Evolutionary conservation across 2,113 vertebrate species (phyloP), one percentile per base, ranked within the genome.

Genomic region (Glaucidium brasilianum): DNA sequence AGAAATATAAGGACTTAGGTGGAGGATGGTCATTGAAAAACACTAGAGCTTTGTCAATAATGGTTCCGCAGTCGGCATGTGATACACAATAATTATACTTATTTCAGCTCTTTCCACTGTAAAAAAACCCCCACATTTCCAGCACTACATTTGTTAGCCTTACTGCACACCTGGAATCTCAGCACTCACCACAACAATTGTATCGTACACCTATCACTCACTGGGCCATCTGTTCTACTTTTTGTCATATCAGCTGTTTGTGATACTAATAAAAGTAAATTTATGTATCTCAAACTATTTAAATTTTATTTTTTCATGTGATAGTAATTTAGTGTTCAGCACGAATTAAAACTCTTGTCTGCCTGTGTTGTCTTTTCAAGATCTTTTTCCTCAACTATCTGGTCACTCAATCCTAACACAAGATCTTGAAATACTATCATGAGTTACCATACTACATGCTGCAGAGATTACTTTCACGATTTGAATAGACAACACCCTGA

Each of bases 191-290:
- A 59, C 35, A 55, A 80, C 30, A 85, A 47, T 12, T 68, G 35
- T 50, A 29, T 45, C 64, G 49, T 22, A 77, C 63, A 85, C 67
- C 80, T 37, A 17, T 60, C 68, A 69, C 34, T 90, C 34, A 49
- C 55, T 69, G 84, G 66, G 59, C 29, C 69, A 32, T 43, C 66
- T 78, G 17, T 52, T 93, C 71, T 23, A 32, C 41, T 71, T 82
- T 80, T 85, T 55, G 55, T 77, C 55, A 4, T 9, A 88, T 73
- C 34, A 80, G 80, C 93, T 87, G n/a, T 50, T 63, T 83, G 20
- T 30, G 47, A 79, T 62, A 50, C 35, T 80, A 92, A 92, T 85
- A 85, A 75, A 92, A 94, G 58, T 62, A 90, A 93, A 87, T 92
- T 29, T 92, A 37, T 35, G 5, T 63, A 82, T 63, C 78, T 95